phyloP scores from a whole-genome alignment of 2,888 invertebrate species.

The Entomobrya multifasciata region DNA sequence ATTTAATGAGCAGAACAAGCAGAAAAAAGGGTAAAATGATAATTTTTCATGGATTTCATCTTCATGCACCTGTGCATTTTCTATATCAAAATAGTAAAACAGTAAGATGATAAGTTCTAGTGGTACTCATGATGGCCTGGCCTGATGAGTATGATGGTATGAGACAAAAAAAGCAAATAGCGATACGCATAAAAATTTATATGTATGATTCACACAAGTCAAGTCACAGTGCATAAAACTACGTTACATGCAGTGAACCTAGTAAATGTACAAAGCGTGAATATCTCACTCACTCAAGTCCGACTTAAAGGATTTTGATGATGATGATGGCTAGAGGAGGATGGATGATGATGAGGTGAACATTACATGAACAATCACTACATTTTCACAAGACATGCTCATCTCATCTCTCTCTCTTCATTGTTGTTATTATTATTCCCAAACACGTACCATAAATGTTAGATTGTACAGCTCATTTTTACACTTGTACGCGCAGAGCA shows the following conservation, averaged over 20 bases:
- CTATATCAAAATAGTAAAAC: too few species aligned
- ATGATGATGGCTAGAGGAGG: background rate
- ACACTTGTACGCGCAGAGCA: background rate
- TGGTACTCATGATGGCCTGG: background rate
- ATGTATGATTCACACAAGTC: conserved; percentile 15
- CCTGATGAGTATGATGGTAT: background rate
- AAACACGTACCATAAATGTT: conserved; percentile 33
- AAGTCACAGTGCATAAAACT: conserved; percentile 22
- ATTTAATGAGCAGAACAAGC: background rate
- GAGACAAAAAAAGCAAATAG: background rate
- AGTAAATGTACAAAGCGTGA: conserved; percentile 23
- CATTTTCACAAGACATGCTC: conserved; percentile 35
- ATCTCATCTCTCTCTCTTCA: too few species aligned
- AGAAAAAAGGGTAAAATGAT: too few species aligned
- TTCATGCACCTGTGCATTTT: too few species aligned
- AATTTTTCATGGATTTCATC: too few species aligned
- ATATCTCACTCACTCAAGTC: conserved; percentile 14
- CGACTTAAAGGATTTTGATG: conserved; percentile 21
- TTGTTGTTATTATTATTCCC: conserved; percentile 53
- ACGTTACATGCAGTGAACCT: background rate
- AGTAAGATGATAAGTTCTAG: background rate
- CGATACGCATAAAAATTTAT: too few species aligned
- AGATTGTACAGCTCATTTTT: background rate
- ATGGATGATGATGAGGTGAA: conserved; percentile 31
- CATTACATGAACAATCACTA: conserved; percentile 54